These are phyloP conservation scores for Drosophila orena DNA, from an alignment of 1,140 invertebrate genomes.

Conservation along the genomic window DNA sequence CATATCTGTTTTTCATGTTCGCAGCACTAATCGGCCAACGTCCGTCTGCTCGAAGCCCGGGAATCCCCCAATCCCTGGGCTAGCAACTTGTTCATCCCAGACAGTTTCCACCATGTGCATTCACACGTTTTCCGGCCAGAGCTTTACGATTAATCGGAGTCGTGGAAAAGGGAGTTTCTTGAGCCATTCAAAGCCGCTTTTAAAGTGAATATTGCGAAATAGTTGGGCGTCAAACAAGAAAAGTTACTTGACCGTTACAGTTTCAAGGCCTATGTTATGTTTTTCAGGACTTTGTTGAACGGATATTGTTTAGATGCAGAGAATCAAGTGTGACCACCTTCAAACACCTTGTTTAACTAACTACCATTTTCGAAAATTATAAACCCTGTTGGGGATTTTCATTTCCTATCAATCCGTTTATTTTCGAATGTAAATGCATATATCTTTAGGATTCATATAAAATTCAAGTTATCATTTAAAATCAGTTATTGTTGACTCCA, in stretches of 20 bases:
- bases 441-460: too few species aligned
- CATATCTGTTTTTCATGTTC: constrained; percentile 79
- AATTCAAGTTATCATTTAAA: too few species aligned
- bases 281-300: background rate
- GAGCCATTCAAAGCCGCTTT: background rate
- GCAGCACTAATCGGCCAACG: constrained; percentile 64
- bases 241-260: background rate
- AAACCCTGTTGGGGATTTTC: too few species aligned
- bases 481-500: too few species aligned
- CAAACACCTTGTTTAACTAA: too few species aligned
- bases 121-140: constrained; percentile 13
- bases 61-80: background rate
- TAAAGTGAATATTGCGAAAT: constrained; percentile 1
- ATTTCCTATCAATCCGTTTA: too few species aligned
- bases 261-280: background rate
- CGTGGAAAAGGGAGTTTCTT: background rate
- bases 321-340: too few species aligned
- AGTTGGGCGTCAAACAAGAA: constrained; percentile 1
- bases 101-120: constrained; percentile 22
- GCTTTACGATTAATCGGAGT: constrained; percentile 18
- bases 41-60: constrained; percentile 11
- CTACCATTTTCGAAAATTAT: too few species aligned
- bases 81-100: background rate
- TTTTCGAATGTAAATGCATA: too few species aligned
- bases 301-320: background rate